A percentile compares a stretch with the other conserved stretches of the same genome.
These are phyloP conservation scores for Chelon labrosus DNA, from an alignment of 2,797 vertebrate genomes.

Conservation along the genomic window DNA sequence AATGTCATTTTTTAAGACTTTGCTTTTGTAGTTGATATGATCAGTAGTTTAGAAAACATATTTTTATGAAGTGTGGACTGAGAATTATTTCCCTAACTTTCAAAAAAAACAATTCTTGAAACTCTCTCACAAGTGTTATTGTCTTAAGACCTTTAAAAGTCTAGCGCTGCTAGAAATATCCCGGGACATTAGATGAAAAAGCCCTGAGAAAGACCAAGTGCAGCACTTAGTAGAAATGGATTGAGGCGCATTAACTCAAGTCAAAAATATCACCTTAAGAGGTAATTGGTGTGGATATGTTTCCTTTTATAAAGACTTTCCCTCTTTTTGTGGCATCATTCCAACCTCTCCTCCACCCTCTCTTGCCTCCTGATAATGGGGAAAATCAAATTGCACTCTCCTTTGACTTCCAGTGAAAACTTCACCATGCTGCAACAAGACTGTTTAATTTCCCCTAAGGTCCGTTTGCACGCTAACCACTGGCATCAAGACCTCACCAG, in stretches of 20 bases:
- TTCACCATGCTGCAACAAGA: slow-evolving; percentile 8
- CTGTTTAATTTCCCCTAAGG: slow-evolving; percentile 23
- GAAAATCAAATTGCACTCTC: background rate
- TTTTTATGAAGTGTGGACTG: slow-evolving; percentile 35
- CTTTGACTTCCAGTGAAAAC: slow-evolving; percentile 15
- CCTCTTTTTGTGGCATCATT: background rate
- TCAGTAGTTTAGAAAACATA: slow-evolving; percentile 13
- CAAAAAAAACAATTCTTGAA: slow-evolving; percentile 20
- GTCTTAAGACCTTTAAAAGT: slow-evolving; percentile 12
- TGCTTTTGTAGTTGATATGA: slow-evolving; percentile 27
- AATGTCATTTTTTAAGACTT: slow-evolving; percentile 18
- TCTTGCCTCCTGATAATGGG: background rate
- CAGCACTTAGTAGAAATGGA: background rate
- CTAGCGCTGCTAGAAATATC: slow-evolving; percentile 12
- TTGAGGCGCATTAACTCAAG: background rate
- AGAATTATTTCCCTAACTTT: slow-evolving; percentile 39
- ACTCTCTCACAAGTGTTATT: slow-evolving; percentile 4
- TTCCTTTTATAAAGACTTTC: background rate
- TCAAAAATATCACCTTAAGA: background rate
- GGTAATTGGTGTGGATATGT: background rate
- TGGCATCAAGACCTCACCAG: slow-evolving; percentile 26
- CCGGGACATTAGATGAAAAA: background rate
- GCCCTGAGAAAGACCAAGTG: background rate
- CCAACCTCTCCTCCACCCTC: background rate
- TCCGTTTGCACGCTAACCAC: slow-evolving; percentile 17